A percentile compares a stretch with the other conserved stretches of the same genome.
These are phyloP conservation scores for Cremastobaeus sp. DNA, from an alignment of 2,888 invertebrate species.

Conservation along the genomic window DNA sequence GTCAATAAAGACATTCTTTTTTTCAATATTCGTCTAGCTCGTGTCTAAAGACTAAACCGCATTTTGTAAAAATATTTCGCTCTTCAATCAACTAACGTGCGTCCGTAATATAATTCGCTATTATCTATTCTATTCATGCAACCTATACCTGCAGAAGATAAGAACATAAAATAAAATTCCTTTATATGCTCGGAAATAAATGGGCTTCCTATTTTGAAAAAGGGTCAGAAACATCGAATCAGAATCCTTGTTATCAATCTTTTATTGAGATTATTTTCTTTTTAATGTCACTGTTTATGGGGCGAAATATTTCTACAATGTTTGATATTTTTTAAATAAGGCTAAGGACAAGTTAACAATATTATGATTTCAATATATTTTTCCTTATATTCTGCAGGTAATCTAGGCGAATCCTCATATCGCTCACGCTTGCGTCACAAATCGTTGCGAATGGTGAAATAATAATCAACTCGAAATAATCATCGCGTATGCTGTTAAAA, in stretches of 20 bases:
- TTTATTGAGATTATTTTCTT: too few species aligned
- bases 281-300: too few species aligned
- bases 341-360: too few species aligned
- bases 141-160: conserved; percentile 30
- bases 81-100: conserved; percentile 41
- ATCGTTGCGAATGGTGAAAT: conserved; percentile 11
- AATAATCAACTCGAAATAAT: conserved; percentile 36
- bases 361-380: too few species aligned
- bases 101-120: neutral
- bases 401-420: too few species aligned
- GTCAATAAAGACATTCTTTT: too few species aligned
- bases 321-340: too few species aligned
- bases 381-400: too few species aligned
- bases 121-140: conserved; percentile 44
- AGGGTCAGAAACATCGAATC: neutral
- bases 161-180: conserved; percentile 12
- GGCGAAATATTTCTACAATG: too few species aligned
- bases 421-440: too few species aligned
- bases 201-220: neutral
- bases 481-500: conserved; percentile 40
- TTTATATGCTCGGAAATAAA: neutral
- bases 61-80: neutral
- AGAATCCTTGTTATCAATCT: too few species aligned
- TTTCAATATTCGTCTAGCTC: conserved; percentile 15
- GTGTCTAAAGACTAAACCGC: conserved; percentile 9